These are phyloP conservation scores for Lineus longissimus DNA, from an alignment of 1,140 invertebrate genomes.

Conservation along the genomic window DNA sequence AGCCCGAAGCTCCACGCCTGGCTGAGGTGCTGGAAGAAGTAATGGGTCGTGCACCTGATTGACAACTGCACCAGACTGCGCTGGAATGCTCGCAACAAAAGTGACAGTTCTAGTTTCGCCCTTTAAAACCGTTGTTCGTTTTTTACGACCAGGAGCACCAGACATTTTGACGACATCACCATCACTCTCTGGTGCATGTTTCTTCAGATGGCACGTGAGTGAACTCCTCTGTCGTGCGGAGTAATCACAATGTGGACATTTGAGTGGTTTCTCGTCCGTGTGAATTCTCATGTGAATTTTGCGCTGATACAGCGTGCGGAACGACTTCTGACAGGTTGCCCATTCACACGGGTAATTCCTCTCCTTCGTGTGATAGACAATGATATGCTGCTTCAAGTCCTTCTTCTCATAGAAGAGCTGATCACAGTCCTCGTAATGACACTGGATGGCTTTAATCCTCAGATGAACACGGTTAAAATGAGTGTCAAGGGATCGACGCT, in stretches of 20 bases:
- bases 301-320: background rate
- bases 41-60: too few relatives aligned
- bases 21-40: too few relatives aligned
- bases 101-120: too few relatives aligned
- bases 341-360: background rate
- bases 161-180: too few relatives aligned
- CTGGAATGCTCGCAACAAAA: too few relatives aligned
- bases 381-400: background rate
- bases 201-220: background rate
- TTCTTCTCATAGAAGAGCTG: background rate
- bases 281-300: background rate
- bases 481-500: background rate
- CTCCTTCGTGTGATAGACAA: background rate
- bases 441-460: background rate
- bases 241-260: conserved; percentile 1
- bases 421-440: background rate
- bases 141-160: too few relatives aligned
- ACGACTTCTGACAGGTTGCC: background rate
- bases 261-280: background rate
- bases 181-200: background rate
- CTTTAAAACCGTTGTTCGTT: too few relatives aligned
- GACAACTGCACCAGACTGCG: too few relatives aligned
- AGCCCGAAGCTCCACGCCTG: too few relatives aligned
- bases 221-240: background rate
- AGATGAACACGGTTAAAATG: conserved; percentile 1